Conservation (phyloP, 1,140 invertebrate genomes). For the Oscheius sp. region DNA sequence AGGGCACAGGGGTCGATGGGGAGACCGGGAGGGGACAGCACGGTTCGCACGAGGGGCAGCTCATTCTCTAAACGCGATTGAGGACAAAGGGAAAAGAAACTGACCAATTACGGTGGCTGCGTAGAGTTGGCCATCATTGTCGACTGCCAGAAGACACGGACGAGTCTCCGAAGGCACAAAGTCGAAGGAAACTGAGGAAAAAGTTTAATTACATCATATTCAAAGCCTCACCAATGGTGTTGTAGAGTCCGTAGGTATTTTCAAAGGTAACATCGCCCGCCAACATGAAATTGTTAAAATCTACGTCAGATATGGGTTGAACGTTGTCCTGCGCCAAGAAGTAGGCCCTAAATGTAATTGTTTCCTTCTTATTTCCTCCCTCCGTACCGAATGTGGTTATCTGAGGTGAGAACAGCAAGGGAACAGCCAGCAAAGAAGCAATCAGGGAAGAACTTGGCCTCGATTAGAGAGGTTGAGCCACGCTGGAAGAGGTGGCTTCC, state of each 20-base stretch:
- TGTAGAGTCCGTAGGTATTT: neutral
- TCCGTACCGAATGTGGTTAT: no score
- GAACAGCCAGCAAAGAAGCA: no score
- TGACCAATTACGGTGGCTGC: neutral
- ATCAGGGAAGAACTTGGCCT: no score
- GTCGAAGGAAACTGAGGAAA: neutral
- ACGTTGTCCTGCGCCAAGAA: no score
- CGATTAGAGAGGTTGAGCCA: no score
- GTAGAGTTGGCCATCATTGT: neutral
- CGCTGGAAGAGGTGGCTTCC: no score
- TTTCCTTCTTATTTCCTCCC: no score
- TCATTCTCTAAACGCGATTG: neutral
- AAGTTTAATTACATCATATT: neutral
- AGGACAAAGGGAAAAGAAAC: neutral
- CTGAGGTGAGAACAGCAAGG: no score
- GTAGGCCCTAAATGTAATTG: no score
- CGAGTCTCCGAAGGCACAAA: neutral
- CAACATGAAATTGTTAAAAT: no score
- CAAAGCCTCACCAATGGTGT: neutral
- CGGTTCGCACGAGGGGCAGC: neutral
- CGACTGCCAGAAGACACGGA: neutral
- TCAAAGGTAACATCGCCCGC: no score
- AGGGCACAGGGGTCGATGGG: neutral
- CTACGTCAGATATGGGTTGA: no score
- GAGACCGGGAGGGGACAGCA: neutral